Percentiles rank a stretch among this genome's conserved stretches.
phyloP scores from a whole-genome alignment of 1,140 invertebrate species.

The Hyphantria cunea region DNA sequence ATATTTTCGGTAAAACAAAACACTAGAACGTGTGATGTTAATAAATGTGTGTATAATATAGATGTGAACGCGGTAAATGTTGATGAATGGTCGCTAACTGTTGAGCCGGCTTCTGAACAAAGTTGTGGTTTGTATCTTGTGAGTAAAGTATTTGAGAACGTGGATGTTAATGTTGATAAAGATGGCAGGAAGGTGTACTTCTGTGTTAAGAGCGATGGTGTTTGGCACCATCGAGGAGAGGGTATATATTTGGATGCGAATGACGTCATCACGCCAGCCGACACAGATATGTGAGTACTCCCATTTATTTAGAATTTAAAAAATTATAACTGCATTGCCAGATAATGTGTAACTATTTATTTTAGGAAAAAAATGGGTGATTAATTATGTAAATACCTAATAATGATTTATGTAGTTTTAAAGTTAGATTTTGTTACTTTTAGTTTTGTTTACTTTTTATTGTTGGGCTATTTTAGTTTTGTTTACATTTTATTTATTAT shows the following conservation, averaged over 20 bases:
- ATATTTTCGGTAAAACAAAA: constrained; percentile 56
- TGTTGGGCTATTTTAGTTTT: too few species aligned
- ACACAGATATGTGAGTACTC: constrained; percentile 40
- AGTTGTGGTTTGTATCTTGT: constrained; percentile 21
- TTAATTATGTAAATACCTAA: too few species aligned
- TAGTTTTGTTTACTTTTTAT: too few species aligned
- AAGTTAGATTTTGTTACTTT: too few species aligned
- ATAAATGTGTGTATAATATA: constrained; percentile 61
- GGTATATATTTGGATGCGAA: constrained; percentile 54
- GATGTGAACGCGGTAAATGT: constrained; percentile 53
- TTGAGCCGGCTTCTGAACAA: constrained; percentile 37
- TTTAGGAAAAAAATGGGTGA: too few species aligned
- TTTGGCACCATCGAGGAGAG: constrained; percentile 56
- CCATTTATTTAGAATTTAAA: too few species aligned
- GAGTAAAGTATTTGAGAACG: constrained; percentile 32
- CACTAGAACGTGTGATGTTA: constrained; percentile 44
- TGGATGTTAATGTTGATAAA: constrained; percentile 38
- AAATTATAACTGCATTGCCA: too few species aligned
- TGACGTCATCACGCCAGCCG: constrained; percentile 57
- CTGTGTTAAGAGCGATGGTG: constrained; percentile 55
- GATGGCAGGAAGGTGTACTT: constrained; percentile 52
- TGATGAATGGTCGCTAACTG: constrained; percentile 61
- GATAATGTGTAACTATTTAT: too few species aligned
- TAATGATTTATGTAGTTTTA: too few species aligned
- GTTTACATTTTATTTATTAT: too few species aligned